Evolutionary conservation across 92 coral and sea anemone species (phyloP).

Genomic region (Zoanthus solanderi): DNA sequence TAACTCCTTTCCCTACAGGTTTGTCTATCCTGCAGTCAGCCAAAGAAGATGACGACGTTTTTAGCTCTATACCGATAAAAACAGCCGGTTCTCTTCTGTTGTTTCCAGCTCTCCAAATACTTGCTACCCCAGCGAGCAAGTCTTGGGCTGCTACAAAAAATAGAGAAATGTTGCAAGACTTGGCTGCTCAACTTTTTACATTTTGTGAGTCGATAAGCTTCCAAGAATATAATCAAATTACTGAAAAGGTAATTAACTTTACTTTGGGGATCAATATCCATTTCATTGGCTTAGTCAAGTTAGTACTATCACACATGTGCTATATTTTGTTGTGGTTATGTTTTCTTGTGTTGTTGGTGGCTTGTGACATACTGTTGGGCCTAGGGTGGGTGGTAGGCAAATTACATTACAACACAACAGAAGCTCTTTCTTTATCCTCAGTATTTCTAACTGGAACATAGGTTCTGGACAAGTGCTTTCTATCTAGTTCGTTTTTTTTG

Average conservation of each 20-base stretch:
- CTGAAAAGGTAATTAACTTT: neutral
- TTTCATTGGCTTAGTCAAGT: too few relatives aligned
- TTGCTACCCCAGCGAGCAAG: slow-evolving; percentile 56
- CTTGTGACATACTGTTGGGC: too few relatives aligned
- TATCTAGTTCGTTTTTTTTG: too few relatives aligned
- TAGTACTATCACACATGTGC: too few relatives aligned
- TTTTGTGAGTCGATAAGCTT: neutral
- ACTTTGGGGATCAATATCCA: neutral
- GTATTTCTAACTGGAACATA: too few relatives aligned
- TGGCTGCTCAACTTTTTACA: slow-evolving; percentile 16
- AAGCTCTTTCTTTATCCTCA: too few relatives aligned
- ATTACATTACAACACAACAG: too few relatives aligned
- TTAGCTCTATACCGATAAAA: neutral
- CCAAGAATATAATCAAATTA: neutral
- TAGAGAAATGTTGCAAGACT: neutral
- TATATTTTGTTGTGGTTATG: too few relatives aligned
- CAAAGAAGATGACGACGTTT: neutral
- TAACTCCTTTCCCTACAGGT: slow-evolving; percentile 19
- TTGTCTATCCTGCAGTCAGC: slow-evolving; percentile 46
- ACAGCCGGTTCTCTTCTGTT: slow-evolving; percentile 40
- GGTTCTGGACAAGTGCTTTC: too few relatives aligned
- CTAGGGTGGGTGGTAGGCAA: too few relatives aligned
- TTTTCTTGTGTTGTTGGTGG: neutral
- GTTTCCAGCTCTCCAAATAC: slow-evolving; percentile 82
- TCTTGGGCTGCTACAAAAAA: neutral